Conservation (phyloP, 92 coral and sea anemone genomes). For the Epizoanthus ramosus region DNA sequence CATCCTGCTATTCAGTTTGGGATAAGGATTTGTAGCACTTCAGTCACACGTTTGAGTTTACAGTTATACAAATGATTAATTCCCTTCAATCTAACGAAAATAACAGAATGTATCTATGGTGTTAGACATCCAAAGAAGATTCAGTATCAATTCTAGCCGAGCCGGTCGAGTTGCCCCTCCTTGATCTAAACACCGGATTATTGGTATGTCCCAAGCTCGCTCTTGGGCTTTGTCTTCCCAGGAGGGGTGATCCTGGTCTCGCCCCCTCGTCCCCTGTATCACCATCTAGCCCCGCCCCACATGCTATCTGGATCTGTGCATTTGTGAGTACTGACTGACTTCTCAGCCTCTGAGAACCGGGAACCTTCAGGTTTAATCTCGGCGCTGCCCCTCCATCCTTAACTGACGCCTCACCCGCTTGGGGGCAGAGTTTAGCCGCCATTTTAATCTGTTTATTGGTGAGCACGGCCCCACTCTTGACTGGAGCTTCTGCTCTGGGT, state of each 20-base stretch:
- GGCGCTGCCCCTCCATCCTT: slow-evolving; percentile 2
- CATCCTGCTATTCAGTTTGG: too few species aligned
- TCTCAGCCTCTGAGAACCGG: slow-evolving; percentile 13
- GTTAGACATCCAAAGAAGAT: slow-evolving; percentile 30
- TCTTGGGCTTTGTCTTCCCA: neutral
- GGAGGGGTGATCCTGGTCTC: neutral
- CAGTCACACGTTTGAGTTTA: too few species aligned
- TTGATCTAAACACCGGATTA: slow-evolving; percentile 8
- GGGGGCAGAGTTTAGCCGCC: slow-evolving; percentile 9
- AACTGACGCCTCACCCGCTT: neutral
- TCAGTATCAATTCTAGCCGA: slow-evolving; percentile 19
- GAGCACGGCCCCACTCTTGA: neutral
- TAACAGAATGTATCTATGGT: neutral
- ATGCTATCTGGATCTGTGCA: slow-evolving; percentile 31
- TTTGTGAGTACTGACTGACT: slow-evolving; percentile 41
- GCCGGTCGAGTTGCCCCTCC: slow-evolving; percentile 24
- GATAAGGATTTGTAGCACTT: too few species aligned
- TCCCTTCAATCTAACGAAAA: too few species aligned
- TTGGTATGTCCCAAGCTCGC: slow-evolving; percentile 7
- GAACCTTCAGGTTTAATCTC: neutral
- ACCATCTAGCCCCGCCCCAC: slow-evolving; percentile 7
- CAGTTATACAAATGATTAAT: neutral
- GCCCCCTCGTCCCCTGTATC: neutral
- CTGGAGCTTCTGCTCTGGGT: neutral
- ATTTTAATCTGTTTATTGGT: slow-evolving; percentile 6